Percentiles rank a stretch among this genome's conserved stretches.
phyloP scores from a whole-genome alignment of 2,888 invertebrate species.

The Odontomyia ornata region DNA sequence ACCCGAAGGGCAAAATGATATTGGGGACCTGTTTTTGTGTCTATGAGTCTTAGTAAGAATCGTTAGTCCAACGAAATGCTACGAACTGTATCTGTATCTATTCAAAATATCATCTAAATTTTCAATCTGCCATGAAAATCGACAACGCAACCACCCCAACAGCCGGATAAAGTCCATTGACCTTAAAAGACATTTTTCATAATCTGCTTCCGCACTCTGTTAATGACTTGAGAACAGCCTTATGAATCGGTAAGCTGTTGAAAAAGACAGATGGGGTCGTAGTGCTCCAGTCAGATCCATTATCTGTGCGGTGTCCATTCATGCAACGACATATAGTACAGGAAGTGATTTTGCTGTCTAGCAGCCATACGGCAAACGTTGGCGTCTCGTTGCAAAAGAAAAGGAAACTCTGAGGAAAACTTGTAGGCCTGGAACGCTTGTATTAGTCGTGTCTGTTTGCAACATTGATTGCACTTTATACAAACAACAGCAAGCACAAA shows the following conservation, averaged over 20 bases:
- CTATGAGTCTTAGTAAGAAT: too few relatives aligned
- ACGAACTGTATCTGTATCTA: too few relatives aligned
- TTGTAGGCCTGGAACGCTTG: background rate
- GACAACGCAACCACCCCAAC: too few relatives aligned
- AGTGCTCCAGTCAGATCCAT: background rate
- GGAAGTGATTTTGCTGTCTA: constrained; percentile 27
- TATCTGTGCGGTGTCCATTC: constrained; percentile 31
- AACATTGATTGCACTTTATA: constrained; percentile 49
- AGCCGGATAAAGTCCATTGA: constrained; percentile 36
- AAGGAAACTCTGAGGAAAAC: background rate
- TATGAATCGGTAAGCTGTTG: background rate
- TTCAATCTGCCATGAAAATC: too few relatives aligned
- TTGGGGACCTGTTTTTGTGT: too few relatives aligned
- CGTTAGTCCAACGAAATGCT: too few relatives aligned
- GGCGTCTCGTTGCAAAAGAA: background rate
- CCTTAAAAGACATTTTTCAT: constrained; percentile 20
- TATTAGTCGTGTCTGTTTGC: constrained; percentile 24
- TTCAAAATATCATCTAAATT: too few relatives aligned
- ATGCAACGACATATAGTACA: constrained; percentile 27
- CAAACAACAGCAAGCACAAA: constrained; percentile 46
- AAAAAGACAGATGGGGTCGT: constrained; percentile 29
- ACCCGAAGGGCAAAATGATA: too few relatives aligned
- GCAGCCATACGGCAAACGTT: background rate
- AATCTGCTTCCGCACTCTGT: constrained; percentile 20
- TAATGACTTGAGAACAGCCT: background rate